phyloP scores from a whole-genome alignment of 2,113 vertebrate species.

The Tapirus terrestris region DNA sequence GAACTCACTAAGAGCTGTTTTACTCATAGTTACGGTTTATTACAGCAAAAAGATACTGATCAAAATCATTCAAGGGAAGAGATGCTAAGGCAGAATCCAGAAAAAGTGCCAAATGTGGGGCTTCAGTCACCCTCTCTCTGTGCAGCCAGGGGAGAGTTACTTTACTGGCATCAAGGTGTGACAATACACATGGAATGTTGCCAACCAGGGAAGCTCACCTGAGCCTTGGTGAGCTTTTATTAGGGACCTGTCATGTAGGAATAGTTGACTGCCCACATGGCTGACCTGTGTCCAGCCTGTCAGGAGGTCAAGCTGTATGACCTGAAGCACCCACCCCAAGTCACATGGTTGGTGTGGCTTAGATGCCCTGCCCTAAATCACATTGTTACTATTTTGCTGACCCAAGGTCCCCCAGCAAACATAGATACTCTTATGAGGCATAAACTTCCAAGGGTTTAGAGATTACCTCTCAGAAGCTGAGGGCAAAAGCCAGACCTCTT shows the following conservation, averaged over 20 bases:
- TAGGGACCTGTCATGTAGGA: not conserved
- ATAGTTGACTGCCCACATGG: not conserved
- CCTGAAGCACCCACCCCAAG: not conserved
- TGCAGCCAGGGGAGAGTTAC: not conserved
- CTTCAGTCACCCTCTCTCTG: not conserved
- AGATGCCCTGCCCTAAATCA: too few relatives aligned
- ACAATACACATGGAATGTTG: fast-evolving
- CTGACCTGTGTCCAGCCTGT: not conserved
- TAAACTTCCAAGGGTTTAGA: not conserved
- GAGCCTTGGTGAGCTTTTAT: not conserved
- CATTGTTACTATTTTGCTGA: not conserved
- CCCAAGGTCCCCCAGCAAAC: not conserved
- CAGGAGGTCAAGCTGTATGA: not conserved
- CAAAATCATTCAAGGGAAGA: not conserved
- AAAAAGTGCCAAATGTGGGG: not conserved
- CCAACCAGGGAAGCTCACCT: not conserved
- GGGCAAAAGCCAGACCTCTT: not conserved
- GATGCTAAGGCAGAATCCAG: not conserved
- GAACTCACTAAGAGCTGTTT: not conserved
- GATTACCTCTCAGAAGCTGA: not conserved
- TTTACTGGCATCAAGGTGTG: not conserved
- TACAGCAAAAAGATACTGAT: not conserved
- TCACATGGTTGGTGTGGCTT: not conserved
- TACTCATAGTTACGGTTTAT: not conserved
- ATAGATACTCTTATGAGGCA: not conserved